phyloP scores from a whole-genome alignment of 1,140 invertebrate species.

The Anoplolepis gracilipes region DNA sequence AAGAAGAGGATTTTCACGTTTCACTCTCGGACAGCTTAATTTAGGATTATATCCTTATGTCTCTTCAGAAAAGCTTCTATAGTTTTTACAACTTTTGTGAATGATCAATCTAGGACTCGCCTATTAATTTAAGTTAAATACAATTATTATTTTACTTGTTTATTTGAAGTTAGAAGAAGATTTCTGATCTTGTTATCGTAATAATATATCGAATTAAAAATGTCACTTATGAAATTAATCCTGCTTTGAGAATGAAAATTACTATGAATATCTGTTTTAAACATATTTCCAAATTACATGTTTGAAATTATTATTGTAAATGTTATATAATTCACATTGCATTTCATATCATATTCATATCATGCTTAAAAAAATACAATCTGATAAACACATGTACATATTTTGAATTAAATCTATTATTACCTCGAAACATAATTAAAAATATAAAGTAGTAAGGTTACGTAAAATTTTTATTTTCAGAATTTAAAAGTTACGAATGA shows the following conservation, averaged over 20 bases:
- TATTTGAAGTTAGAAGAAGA: background rate
- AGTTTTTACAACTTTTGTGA: background rate
- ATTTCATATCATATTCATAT: too few relatives aligned
- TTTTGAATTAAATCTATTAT: background rate
- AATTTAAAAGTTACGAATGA: background rate
- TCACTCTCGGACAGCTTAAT: background rate
- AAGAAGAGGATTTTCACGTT: slow-evolving; percentile 3
- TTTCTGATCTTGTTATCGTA: background rate
- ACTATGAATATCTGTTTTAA: background rate
- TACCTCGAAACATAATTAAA: background rate
- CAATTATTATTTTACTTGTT: too few relatives aligned
- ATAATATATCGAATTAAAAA: background rate
- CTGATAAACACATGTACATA: background rate
- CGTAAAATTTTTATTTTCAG: background rate
- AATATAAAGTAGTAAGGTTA: background rate
- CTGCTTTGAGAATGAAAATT: background rate
- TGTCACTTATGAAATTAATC: too few relatives aligned
- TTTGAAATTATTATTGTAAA: background rate
- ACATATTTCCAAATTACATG: background rate
- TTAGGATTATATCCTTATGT: background rate
- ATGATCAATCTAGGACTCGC: background rate
- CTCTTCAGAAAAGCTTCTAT: background rate
- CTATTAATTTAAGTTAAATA: too few relatives aligned
- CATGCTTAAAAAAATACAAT: too few relatives aligned
- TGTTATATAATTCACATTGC: background rate